Base-by-base conservation (phyloP, 1,140 invertebrate species). In the Drosophila ogumai region DNA sequence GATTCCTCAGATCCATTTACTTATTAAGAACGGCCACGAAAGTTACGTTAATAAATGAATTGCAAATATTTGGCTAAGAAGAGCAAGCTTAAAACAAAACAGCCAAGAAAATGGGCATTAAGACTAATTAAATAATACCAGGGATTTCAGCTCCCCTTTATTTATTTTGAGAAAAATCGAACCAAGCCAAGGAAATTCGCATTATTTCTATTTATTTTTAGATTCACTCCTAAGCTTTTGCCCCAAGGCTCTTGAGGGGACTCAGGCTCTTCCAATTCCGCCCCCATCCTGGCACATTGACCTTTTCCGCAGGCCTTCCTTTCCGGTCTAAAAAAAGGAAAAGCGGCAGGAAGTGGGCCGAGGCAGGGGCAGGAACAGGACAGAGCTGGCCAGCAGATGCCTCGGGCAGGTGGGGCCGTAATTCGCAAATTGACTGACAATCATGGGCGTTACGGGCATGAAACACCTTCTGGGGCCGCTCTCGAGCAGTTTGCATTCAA, bases 361-460 rank as follows among this genome's bases (percentile, higher is more conserved):
- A 13, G 8, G 47, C 25, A 15, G 25, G 25, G 8, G 40, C 54
- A 69, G 46, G 40, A 63, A 67, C 61, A 64, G 46, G 61, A 60
- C 57, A 32, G 31, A 44, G 36, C 25, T 75, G 61, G 46, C 40
- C 75, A 49, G 31, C 47, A 72, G 32, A 61, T 67, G 76, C 80
- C 81, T 76, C 43, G 7, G 82, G 69, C 79, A 87, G 82, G 68
- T 86, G 68, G 67, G 67, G 67, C 67, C 68, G 79, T 87, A 86
- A 86, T 86, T 86, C 79, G 79, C 75, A 86, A 86, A 86, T 87
- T 86, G 82, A 87, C 82, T 75, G 82, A 75, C 75, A 87, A 61
- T 82, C 75, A 79, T 79, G 74, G 82, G 44, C 54, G 64, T 69
- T 77, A 61, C 67, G 56, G 71, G 56, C 59, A 61, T 50, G 47